Evolutionary conservation across 2,113 vertebrate species (phyloP).

Genomic region (Siphamia tubifer): DNA sequence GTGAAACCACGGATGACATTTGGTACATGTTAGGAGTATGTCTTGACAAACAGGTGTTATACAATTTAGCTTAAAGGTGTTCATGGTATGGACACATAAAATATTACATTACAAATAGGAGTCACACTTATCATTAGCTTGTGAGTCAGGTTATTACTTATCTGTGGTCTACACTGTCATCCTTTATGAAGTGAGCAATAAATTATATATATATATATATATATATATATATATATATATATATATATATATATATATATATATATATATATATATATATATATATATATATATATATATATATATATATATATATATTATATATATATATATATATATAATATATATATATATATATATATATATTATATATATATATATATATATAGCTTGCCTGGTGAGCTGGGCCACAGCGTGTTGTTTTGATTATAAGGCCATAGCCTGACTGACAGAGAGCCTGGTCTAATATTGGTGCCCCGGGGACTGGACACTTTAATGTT

Average conservation of each 20-base stretch:
- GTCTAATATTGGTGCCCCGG: constrained; percentile 40
- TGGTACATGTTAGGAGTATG: too few species aligned
- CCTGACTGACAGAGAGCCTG: constrained; percentile 51
- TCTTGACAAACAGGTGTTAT: too few species aligned
- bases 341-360: too few species aligned
- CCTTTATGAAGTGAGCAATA: constrained; percentile 50
- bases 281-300: constrained; percentile 36
- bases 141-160: constrained; percentile 47
- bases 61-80: neutral
- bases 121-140: constrained; percentile 38
- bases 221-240: constrained; percentile 36
- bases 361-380: too few species aligned
- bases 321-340: constrained; percentile 37
- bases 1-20: too few species aligned
- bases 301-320: constrained; percentile 28
- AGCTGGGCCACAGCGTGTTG: constrained; percentile 54
- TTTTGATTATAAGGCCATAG: constrained; percentile 68
- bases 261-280: constrained; percentile 31
- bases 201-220: constrained; percentile 45
- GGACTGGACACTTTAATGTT: constrained; percentile 36
- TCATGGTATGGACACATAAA: neutral
- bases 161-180: constrained; percentile 53
- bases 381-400: constrained; percentile 27
- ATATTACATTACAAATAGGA: constrained; percentile 8
- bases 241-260: constrained; percentile 29